phyloP scores from a whole-genome alignment of 1,140 invertebrate species.

The Sarcophaga bullata region DNA sequence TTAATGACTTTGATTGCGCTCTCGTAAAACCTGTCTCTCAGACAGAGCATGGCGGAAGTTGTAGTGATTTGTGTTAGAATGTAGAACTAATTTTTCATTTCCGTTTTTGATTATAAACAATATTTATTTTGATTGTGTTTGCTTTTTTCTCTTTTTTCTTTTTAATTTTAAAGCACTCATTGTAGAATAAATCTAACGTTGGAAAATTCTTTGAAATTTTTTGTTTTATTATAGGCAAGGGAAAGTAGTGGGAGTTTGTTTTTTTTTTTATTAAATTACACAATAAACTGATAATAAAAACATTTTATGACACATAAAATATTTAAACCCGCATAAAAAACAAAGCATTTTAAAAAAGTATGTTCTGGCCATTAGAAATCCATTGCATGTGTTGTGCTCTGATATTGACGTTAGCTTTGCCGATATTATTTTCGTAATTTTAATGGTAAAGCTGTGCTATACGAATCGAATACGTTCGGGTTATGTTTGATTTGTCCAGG shows the following conservation, averaged over 20 bases:
- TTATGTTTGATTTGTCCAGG: too few species aligned
- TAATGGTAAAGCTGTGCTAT: too few species aligned
- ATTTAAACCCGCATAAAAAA: too few species aligned
- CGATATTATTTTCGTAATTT: too few species aligned
- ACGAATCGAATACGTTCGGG: too few species aligned
- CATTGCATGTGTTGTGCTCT: too few species aligned
- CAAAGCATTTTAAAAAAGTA: too few species aligned
- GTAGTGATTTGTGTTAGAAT: background rate
- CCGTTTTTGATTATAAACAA: background rate
- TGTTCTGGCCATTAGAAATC: too few species aligned
- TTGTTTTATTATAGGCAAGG: background rate
- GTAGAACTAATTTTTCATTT: constrained; percentile 15
- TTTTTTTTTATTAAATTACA: background rate
- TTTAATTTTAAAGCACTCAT: background rate
- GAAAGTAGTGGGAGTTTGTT: background rate
- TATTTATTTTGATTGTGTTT: background rate
- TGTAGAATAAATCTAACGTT: too few species aligned
- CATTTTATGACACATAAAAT: too few species aligned
- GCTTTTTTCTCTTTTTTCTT: background rate
- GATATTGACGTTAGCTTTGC: too few species aligned
- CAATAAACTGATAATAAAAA: background rate
- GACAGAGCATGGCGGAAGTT: background rate
- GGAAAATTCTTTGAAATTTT: background rate
- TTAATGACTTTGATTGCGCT: background rate
- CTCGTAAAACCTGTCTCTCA: too few species aligned